Evolutionary conservation across 35 echinoderm and acorn worm genomes (phyloP).

Genomic region (Apostichopus parvimensis): DNA sequence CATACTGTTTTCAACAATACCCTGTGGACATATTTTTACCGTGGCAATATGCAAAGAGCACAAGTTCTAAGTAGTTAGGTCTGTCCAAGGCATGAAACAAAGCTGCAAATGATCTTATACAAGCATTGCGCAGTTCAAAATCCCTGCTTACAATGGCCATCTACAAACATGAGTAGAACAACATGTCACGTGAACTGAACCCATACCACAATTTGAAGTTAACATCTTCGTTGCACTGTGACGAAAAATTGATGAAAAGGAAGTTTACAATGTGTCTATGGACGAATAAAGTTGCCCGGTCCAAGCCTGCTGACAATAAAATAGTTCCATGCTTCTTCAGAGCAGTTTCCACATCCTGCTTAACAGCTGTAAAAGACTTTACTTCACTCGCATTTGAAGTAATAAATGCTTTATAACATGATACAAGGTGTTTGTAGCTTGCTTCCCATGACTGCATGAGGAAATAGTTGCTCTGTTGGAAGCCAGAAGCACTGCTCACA

Average conservation of each 20-base stretch:
- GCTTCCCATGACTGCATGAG: slow-evolving; percentile 61
- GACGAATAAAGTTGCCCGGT: background rate
- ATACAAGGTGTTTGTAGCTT: background rate
- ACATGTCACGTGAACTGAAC: slow-evolving; percentile 48
- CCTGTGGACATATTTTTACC: slow-evolving; percentile 35
- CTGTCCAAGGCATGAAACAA: slow-evolving; percentile 64
- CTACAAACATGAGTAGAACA: slow-evolving; percentile 40
- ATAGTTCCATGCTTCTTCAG: background rate
- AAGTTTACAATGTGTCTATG: background rate
- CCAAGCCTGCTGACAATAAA: background rate
- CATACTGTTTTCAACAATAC: slow-evolving; percentile 23
- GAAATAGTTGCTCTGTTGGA: slow-evolving; percentile 36
- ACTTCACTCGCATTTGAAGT: background rate
- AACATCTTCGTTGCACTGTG: background rate
- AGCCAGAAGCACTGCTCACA: slow-evolving; percentile 46
- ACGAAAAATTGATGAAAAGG: background rate
- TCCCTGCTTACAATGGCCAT: slow-evolving; percentile 1
- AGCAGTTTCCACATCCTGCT: too few relatives aligned
- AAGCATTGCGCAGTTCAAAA: slow-evolving; percentile 13
- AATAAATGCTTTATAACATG: background rate
- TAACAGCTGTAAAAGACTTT: too few relatives aligned
- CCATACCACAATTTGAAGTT: slow-evolving; percentile 39
- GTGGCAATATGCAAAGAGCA: slow-evolving; percentile 49
- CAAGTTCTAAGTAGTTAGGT: slow-evolving; percentile 46
- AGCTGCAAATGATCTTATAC: background rate